Conservation (phyloP, 2,113 vertebrate species). For the Clupea harengus region DNA sequence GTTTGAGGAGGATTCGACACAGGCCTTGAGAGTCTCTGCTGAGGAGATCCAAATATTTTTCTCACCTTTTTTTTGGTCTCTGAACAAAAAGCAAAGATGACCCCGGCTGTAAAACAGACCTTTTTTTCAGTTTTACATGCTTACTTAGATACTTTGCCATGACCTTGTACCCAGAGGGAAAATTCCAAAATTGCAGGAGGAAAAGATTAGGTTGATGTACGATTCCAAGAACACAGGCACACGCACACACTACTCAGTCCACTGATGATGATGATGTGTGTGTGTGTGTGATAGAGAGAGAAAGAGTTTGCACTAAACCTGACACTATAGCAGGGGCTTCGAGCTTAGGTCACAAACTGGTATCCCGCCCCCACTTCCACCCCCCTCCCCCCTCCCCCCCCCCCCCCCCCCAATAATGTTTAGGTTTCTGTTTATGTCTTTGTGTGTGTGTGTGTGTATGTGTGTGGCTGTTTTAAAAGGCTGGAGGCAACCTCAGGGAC, state of each 20-base stretch:
- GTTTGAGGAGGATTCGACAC: conserved; percentile 22
- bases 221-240: background rate
- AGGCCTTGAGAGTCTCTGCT: background rate
- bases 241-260: background rate
- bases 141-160: background rate
- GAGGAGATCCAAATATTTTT: background rate
- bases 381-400: too few relatives aligned
- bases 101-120: background rate
- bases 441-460: too few relatives aligned
- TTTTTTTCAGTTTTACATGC: background rate
- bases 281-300: conserved; percentile 27
- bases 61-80: background rate
- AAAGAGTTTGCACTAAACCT: too few relatives aligned
- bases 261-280: conserved; percentile 28
- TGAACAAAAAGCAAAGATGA: conserved; percentile 4
- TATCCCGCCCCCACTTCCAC: too few relatives aligned
- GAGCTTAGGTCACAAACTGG: too few relatives aligned
- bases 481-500: background rate
- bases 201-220: background rate
- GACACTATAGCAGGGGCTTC: too few relatives aligned
- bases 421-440: conserved; percentile 8
- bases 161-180: background rate
- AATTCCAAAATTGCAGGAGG: background rate
- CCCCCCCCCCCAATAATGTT: background rate
- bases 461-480: background rate